A percentile compares a stretch with the other conserved stretches of the same genome.
These are phyloP conservation scores for Auanema sp. DNA, from an alignment of 2,888 invertebrate genomes.

Conservation along the genomic window DNA sequence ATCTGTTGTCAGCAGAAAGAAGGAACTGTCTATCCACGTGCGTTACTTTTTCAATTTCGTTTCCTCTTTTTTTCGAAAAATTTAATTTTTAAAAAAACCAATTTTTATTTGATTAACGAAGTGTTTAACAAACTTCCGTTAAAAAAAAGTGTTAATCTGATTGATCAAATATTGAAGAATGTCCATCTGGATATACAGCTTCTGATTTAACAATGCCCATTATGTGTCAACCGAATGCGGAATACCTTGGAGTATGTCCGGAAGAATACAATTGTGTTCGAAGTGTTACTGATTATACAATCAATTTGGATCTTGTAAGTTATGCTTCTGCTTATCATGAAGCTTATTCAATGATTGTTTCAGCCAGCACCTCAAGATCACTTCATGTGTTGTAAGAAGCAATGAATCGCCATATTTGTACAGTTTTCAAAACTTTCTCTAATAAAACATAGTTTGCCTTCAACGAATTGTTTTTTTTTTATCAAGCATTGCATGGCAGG, in stretches of 20 bases:
- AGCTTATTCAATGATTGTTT: not conserved
- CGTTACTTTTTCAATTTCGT: not conserved
- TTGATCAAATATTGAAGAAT: constrained; percentile 1
- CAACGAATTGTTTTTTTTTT: too few species aligned
- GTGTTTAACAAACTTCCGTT: too few species aligned
- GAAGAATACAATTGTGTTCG: not conserved
- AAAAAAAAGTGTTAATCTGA: too few species aligned
- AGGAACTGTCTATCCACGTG: not conserved
- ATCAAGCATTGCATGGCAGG: too few species aligned
- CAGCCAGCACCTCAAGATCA: not conserved
- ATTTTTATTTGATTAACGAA: too few species aligned
- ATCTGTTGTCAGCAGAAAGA: not conserved
- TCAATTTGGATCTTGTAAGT: not conserved
- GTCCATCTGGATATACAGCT: not conserved
- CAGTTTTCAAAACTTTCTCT: too few species aligned
- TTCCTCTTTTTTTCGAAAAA: too few species aligned
- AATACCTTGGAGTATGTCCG: constrained; percentile 1
- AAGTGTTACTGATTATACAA: not conserved
- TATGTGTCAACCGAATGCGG: not conserved
- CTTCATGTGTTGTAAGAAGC: constrained; percentile 2
- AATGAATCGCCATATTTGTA: not conserved
- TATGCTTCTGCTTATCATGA: not conserved
- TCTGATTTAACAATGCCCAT: not conserved
- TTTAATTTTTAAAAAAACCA: too few species aligned
- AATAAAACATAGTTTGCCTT: too few species aligned